Evolutionary conservation across 1,140 invertebrate species (phyloP).

Genomic region (Gyrodactylus salaris): DNA sequence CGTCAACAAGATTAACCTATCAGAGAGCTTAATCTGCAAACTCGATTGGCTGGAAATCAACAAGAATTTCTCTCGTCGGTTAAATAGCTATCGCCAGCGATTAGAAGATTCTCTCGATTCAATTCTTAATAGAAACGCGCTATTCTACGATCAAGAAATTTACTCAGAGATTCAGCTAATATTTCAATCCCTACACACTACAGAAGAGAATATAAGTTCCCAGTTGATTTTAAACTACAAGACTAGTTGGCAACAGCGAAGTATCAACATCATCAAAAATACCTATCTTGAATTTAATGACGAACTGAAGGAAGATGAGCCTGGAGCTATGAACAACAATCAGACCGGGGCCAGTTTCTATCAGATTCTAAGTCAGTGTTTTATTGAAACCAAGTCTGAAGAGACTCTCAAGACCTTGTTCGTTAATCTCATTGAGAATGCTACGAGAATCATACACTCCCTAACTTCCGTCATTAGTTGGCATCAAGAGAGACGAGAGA

Average conservation of each 20-base stretch:
- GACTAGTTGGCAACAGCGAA: not conserved
- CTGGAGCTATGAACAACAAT: not conserved
- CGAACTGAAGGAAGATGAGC: not conserved
- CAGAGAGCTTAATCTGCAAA: not conserved
- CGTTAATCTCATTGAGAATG: not conserved
- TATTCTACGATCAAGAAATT: not conserved
- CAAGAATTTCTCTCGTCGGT: not conserved
- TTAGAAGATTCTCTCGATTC: not conserved
- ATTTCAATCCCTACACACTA: not conserved
- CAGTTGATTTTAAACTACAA: not conserved
- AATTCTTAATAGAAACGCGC: not conserved
- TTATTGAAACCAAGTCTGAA: not conserved
- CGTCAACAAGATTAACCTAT: not conserved
- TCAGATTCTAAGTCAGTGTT: not conserved
- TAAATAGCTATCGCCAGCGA: not conserved
- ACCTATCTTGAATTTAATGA: not conserved
- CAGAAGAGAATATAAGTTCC: not conserved
- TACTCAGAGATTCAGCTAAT: not conserved
- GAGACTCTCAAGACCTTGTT: not conserved
- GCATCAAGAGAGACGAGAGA: not conserved
- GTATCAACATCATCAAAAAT: not conserved
- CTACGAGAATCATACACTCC: not conserved
- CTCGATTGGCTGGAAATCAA: not conserved
- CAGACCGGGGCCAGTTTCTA: not conserved
- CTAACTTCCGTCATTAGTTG: not conserved